These are phyloP conservation scores for Dicerorhinus sumatrensis DNA, from an alignment of 2,113 vertebrate genomes.

Conservation along the genomic window DNA sequence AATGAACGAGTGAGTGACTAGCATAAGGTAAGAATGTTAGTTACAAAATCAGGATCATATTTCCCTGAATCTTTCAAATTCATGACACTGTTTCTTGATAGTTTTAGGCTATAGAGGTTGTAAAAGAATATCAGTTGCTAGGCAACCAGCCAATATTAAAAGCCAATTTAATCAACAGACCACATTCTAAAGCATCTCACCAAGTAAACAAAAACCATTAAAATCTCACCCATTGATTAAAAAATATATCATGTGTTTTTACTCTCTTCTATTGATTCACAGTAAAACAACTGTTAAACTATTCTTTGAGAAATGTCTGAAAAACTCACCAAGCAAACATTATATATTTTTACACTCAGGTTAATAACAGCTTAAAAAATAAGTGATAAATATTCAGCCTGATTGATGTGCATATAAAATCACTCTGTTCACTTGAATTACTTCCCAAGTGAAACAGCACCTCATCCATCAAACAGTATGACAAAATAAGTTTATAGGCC, in stretches of 20 bases:
- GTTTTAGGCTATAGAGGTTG: not conserved
- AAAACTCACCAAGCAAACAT: not conserved
- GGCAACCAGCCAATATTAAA: not conserved
- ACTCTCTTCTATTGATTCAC: not conserved
- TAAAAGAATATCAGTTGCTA: not conserved
- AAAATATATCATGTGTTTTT: not conserved
- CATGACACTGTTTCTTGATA: not conserved
- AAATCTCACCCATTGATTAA: not conserved
- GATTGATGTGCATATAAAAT: not conserved
- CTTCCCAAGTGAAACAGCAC: not conserved
- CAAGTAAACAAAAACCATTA: not conserved
- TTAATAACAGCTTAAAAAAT: conserved; percentile 1
- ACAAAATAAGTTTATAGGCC: not conserved
- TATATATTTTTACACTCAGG: not conserved
- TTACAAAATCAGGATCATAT: not conserved
- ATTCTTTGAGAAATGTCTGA: not conserved
- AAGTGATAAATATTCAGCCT: not conserved
- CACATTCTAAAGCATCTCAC: conserved; percentile 19
- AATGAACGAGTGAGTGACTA: not conserved
- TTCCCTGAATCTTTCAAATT: not conserved
- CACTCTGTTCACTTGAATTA: not conserved
- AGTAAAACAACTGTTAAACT: not conserved
- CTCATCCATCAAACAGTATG: not conserved
- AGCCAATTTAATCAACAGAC: not conserved
- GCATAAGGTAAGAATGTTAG: not conserved